phyloP scores from a whole-genome alignment of 2,797 vertebrate genomes.

The Triplophysa bombifrons region DNA sequence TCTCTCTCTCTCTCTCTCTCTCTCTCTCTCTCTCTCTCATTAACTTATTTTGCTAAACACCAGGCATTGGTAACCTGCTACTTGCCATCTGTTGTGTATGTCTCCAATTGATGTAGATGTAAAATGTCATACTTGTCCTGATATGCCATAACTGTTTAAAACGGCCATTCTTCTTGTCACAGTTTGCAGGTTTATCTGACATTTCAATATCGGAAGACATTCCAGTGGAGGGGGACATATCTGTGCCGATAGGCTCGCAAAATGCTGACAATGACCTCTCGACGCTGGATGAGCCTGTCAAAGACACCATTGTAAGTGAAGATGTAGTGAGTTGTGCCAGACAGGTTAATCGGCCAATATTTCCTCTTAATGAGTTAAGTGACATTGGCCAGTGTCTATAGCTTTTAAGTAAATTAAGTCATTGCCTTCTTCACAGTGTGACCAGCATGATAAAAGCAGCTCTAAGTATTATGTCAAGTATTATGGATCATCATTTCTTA shows the following conservation, averaged over 20 bases:
- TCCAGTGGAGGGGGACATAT: slow-evolving; percentile 92
- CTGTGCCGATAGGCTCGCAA: slow-evolving; percentile 78
- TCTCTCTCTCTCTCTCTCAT: neutral
- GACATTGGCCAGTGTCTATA: neutral
- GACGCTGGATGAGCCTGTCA: slow-evolving; percentile 93
- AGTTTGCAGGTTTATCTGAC: slow-evolving; percentile 91
- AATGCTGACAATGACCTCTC: slow-evolving; percentile 85
- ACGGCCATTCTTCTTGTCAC: neutral
- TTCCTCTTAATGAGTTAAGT: neutral
- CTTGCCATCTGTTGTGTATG: neutral
- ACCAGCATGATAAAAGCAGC: neutral
- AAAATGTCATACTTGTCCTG: neutral
- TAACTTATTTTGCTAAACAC: neutral
- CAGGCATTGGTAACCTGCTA: neutral
- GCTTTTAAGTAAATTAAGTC: neutral
- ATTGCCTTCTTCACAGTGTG: neutral
- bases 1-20: no score
- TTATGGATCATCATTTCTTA: neutral
- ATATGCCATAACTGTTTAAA: slow-evolving; percentile 18
- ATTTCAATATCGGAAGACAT: slow-evolving; percentile 90
- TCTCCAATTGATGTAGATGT: neutral
- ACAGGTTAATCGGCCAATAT: neutral
- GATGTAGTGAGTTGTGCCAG: neutral
- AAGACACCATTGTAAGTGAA: slow-evolving; percentile 86
- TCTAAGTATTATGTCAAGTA: neutral